Percentiles rank a stretch among this genome's conserved stretches.
phyloP scores from a whole-genome alignment of 2,888 invertebrate species.

The Drosophila pegasa region DNA sequence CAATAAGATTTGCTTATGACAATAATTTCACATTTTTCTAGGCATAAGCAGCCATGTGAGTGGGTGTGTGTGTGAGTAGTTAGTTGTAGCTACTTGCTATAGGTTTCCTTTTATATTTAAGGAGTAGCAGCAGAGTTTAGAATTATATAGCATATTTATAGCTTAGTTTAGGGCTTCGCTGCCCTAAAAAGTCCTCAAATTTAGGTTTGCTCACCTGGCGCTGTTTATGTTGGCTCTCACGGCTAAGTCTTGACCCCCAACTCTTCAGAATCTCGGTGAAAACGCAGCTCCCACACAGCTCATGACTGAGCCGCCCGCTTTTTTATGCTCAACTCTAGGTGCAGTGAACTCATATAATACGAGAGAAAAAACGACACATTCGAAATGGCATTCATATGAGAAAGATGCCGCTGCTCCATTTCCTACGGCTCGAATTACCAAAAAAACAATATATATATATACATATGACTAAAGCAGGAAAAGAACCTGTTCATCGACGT shows the following conservation, averaged over 20 bases:
- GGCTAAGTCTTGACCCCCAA: conserved; percentile 34
- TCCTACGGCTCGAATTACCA: conserved; percentile 72
- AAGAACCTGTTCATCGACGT: conserved; percentile 69
- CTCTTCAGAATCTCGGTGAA: conserved; percentile 18
- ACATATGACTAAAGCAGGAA: conserved; percentile 57
- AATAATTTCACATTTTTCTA: conserved; percentile 47
- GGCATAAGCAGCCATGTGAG: conserved; percentile 9
- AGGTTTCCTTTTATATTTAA: neutral
- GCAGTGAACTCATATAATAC: conserved; percentile 67
- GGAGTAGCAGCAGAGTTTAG: no score
- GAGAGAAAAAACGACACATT: conserved; percentile 49
- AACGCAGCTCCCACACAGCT: conserved; percentile 45
- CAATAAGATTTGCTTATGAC: conserved; percentile 66
- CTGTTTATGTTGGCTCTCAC: conserved; percentile 27
- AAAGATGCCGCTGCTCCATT: conserved; percentile 67
- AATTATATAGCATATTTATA: neutral
- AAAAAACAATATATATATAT: conserved; percentile 30
- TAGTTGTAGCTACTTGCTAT: conserved; percentile 2
- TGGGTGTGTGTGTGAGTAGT: conserved; percentile 17
- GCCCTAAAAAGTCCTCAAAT: neutral
- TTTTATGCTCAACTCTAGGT: conserved; percentile 45
- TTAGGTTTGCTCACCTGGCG: conserved; percentile 34
- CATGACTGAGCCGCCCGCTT: conserved; percentile 21
- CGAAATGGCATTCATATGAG: conserved; percentile 66
- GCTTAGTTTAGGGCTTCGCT: neutral